Conservation (phyloP, 2,888 invertebrate genomes). For the Pegoplata infirma region DNA sequence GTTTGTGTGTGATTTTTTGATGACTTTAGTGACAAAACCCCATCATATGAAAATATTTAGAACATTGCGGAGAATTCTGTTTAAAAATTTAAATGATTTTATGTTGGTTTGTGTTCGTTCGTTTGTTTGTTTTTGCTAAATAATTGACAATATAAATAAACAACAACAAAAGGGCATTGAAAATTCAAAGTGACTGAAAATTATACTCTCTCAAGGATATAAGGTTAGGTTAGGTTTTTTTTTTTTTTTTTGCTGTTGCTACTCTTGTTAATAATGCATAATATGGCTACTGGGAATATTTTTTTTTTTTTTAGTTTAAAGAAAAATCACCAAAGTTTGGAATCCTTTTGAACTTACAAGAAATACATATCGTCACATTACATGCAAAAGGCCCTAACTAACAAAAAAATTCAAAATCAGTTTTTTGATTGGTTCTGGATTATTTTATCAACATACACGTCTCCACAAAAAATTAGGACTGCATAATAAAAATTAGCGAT, state of each 20-base stretch:
- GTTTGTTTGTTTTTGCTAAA: too few species aligned
- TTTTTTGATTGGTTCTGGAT: too few species aligned
- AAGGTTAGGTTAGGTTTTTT: background rate
- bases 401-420: too few species aligned
- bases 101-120: background rate
- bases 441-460: too few species aligned
- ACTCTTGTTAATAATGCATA: too few species aligned
- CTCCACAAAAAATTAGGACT: too few species aligned
- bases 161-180: background rate
- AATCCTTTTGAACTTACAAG: background rate
- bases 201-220: background rate
- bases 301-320: too few species aligned
- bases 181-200: background rate
- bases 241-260: too few species aligned
- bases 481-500: too few species aligned
- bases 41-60: background rate
- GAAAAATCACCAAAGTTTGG: background rate
- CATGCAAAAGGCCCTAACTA: too few species aligned
- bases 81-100: slow-evolving; percentile 21
- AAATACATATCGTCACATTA: background rate
- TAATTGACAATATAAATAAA: background rate
- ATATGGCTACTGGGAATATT: background rate
- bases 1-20: background rate
- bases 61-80: slow-evolving; percentile 6
- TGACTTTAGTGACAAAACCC: slow-evolving; percentile 6